Evolutionary conservation across 2,797 vertebrate genomes (phyloP).

Genomic region (Botia kubotai): DNA sequence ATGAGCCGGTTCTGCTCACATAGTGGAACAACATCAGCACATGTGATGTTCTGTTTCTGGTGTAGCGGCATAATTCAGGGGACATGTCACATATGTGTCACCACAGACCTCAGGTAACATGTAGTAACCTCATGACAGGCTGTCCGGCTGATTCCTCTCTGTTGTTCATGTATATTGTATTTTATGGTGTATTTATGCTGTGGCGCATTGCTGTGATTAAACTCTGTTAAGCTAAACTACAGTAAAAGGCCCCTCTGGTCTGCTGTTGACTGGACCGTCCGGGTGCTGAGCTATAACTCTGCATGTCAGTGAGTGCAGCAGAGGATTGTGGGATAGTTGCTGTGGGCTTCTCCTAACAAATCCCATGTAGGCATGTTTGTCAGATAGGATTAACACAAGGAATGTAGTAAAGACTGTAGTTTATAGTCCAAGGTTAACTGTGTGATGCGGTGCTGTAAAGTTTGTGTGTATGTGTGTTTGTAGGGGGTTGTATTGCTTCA

Average conservation of each 20-base stretch:
- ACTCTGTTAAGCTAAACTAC: conserved; percentile 55
- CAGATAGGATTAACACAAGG: background rate
- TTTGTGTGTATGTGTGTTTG: conserved; percentile 1
- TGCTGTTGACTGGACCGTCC: background rate
- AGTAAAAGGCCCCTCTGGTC: conserved; percentile 24
- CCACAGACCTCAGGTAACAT: no score
- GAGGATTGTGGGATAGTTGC: background rate
- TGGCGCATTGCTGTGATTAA: conserved; percentile 17
- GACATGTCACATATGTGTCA: no score
- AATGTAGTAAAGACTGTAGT: conserved; percentile 8
- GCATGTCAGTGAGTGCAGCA: conserved; percentile 26
- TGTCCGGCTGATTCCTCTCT: background rate
- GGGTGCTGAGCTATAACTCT: conserved; percentile 29
- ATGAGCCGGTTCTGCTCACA: no score
- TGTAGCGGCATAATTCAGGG: no score
- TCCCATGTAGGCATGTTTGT: conserved; percentile 31
- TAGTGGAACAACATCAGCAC: no score
- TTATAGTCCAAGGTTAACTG: conserved; percentile 18
- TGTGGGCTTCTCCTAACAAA: conserved; percentile 10
- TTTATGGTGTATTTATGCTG: conserved; percentile 6
- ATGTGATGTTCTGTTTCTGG: no score
- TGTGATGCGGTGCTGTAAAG: no score
- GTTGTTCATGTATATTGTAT: background rate
- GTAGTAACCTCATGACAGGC: no score
- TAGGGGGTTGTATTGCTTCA: conserved; percentile 65